Percentiles rank a stretch among this genome's conserved stretches.
Evolutionary conservation across 2,888 invertebrate genomes (phyloP).

Genomic region (Drosophila atroscutellata): DNA sequence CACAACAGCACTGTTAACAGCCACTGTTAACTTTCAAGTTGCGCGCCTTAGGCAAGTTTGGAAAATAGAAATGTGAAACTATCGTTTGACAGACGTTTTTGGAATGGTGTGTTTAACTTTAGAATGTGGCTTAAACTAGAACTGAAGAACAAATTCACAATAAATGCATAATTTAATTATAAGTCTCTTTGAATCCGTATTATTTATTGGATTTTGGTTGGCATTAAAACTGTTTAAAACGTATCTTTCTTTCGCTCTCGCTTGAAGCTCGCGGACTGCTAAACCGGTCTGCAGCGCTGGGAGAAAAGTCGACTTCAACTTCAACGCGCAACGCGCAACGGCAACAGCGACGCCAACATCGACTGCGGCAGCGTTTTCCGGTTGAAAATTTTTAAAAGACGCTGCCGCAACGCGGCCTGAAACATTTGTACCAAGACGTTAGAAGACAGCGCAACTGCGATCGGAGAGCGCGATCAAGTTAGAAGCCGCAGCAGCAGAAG

Average conservation of each 20-base stretch:
- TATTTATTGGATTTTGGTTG: neutral
- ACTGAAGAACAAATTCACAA: slow-evolving; percentile 10
- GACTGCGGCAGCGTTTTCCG: slow-evolving; percentile 62
- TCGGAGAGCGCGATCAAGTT: slow-evolving; percentile 41
- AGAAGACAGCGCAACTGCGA: slow-evolving; percentile 78
- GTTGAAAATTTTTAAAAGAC: slow-evolving; percentile 85
- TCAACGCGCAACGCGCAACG: slow-evolving; percentile 18
- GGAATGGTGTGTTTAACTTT: neutral
- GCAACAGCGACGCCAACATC: slow-evolving; percentile 20
- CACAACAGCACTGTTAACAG: slow-evolving; percentile 22
- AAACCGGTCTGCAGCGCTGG: slow-evolving; percentile 62
- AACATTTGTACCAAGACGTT: slow-evolving; percentile 85
- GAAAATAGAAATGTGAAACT: neutral
- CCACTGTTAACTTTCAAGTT: slow-evolving; percentile 39
- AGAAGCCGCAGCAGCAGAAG: slow-evolving; percentile 13
- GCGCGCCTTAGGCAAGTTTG: slow-evolving; percentile 26
- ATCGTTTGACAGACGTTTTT: neutral
- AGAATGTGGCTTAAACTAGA: neutral
- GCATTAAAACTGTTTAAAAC: slow-evolving; percentile 18
- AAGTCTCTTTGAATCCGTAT: neutral
- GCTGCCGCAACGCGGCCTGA: slow-evolving; percentile 83
- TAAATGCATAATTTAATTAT: slow-evolving; percentile 11
- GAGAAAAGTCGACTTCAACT: slow-evolving; percentile 58
- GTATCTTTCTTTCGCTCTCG: slow-evolving; percentile 20
- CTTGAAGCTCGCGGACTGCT: slow-evolving; percentile 31